A percentile compares a stretch with the other conserved stretches of the same genome.
Evolutionary conservation across 2,888 invertebrate genomes (phyloP).

Genomic region (Campaea margaritaria): DNA sequence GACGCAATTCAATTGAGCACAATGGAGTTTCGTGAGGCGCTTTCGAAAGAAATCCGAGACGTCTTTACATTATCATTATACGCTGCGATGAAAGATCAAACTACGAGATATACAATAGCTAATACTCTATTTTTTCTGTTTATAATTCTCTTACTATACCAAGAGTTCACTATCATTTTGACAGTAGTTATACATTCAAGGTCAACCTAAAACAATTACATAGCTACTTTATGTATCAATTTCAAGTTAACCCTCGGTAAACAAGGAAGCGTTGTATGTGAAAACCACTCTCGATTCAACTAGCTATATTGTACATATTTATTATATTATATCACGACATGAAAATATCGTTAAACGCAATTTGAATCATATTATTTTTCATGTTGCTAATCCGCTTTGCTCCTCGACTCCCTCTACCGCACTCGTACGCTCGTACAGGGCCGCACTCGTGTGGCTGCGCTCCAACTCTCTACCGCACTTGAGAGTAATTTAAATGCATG

Average conservation of each 20-base stretch:
- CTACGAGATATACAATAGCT: slow-evolving; percentile 9
- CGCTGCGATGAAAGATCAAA: slow-evolving; percentile 14
- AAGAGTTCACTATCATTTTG: too few relatives aligned
- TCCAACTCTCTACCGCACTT: slow-evolving; percentile 59
- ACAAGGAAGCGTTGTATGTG: too few relatives aligned
- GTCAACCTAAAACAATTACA: too few relatives aligned
- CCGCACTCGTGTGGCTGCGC: slow-evolving; percentile 8
- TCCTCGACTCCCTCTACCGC: not conserved
- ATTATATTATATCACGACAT: not conserved
- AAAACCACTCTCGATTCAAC: too few relatives aligned
- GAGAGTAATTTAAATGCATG: slow-evolving; percentile 77
- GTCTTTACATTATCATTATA: slow-evolving; percentile 22
- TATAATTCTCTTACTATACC: too few relatives aligned
- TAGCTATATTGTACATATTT: not conserved
- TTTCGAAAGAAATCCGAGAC: slow-evolving; percentile 70
- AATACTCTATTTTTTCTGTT: not conserved
- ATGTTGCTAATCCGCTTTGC: slow-evolving; percentile 13
- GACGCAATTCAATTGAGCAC: slow-evolving; percentile 77
- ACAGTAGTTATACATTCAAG: too few relatives aligned
- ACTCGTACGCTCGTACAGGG: slow-evolving; percentile 10
- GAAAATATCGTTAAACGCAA: not conserved
- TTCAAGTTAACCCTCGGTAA: too few relatives aligned
- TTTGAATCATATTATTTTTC: slow-evolving; percentile 3
- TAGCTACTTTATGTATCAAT: too few relatives aligned
- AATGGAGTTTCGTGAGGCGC: slow-evolving; percentile 69